A percentile compares a stretch with the other conserved stretches of the same genome.
phyloP scores from a whole-genome alignment of 2,888 invertebrate genomes.

The Sinhomidia bicolor region DNA sequence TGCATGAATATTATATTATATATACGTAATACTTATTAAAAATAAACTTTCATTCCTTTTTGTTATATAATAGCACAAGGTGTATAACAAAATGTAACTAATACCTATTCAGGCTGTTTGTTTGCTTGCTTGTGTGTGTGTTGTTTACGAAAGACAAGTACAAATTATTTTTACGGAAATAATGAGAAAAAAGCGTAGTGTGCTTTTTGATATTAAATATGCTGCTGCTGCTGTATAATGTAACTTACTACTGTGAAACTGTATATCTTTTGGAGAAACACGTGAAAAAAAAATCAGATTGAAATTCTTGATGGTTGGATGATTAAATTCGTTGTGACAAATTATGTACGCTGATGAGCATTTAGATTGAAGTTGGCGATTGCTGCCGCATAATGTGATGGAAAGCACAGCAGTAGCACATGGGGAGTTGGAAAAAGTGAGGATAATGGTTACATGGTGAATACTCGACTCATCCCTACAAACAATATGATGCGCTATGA shows the following conservation, averaged over 20 bases:
- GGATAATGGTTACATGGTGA: conserved; percentile 70
- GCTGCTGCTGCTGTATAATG: background rate
- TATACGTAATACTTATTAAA: conserved; percentile 11
- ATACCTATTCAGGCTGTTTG: conserved; percentile 14
- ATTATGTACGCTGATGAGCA: conserved; percentile 79
- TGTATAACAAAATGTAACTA: conserved; percentile 21
- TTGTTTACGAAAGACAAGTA: conserved; percentile 46
- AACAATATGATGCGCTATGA: conserved; percentile 25
- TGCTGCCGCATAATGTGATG: conserved; percentile 68
- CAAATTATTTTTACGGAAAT: conserved; percentile 55
- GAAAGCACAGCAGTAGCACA: conserved; percentile 73
- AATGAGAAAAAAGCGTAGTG: conserved; percentile 34
- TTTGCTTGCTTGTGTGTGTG: background rate
- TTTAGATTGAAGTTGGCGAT: conserved; percentile 77
- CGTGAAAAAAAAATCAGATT: conserved; percentile 76
- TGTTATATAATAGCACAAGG: conserved; percentile 9
- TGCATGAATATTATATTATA: background rate
- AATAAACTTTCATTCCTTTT: conserved; percentile 1
- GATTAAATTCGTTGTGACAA: conserved; percentile 80
- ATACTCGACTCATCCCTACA: conserved; percentile 41
- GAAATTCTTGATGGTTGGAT: conserved; percentile 78
- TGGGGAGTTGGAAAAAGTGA: conserved; percentile 64
- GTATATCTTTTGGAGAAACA: background rate
- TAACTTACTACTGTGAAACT: background rate
- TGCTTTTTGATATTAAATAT: background rate